phyloP scores from a whole-genome alignment of 2,888 invertebrate genomes.

The Stenodera caucasica region DNA sequence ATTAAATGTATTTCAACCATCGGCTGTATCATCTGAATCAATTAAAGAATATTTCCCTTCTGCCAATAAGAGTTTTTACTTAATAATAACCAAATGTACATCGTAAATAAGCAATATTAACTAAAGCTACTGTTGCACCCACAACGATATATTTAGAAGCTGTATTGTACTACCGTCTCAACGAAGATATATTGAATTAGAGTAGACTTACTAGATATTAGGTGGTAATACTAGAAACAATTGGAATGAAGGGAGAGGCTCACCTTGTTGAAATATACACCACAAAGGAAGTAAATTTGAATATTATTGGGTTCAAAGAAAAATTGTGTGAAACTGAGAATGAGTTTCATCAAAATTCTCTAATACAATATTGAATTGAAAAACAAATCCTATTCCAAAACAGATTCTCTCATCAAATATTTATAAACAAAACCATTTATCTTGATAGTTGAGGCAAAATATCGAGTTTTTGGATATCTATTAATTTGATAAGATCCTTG shows the following conservation, averaged over 20 bases:
- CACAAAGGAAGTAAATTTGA: neutral
- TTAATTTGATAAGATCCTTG: slow-evolving; percentile 14
- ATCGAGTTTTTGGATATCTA: neutral
- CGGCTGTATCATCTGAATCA: slow-evolving; percentile 62
- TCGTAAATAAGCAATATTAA: too few relatives aligned
- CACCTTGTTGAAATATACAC: neutral
- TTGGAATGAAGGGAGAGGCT: neutral
- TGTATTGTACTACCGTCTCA: too few relatives aligned
- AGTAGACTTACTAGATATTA: too few relatives aligned
- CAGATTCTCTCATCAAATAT: neutral
- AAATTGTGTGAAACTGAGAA: neutral
- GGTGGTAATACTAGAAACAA: too few relatives aligned
- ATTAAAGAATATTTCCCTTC: slow-evolving; percentile 61
- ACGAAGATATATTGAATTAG: too few relatives aligned
- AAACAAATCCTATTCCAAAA: too few relatives aligned
- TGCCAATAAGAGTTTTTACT: slow-evolving; percentile 57
- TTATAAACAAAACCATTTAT: neutral
- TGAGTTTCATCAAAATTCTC: neutral
- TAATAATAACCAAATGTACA: too few relatives aligned
- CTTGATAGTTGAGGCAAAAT: neutral
- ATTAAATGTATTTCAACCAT: slow-evolving; percentile 58
- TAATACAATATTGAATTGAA: too few relatives aligned
- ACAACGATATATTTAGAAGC: too few relatives aligned
- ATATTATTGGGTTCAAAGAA: neutral
- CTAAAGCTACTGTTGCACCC: too few relatives aligned